Evolutionary conservation across 2,888 invertebrate species (phyloP).

Genomic region (Miltochrista miniata): DNA sequence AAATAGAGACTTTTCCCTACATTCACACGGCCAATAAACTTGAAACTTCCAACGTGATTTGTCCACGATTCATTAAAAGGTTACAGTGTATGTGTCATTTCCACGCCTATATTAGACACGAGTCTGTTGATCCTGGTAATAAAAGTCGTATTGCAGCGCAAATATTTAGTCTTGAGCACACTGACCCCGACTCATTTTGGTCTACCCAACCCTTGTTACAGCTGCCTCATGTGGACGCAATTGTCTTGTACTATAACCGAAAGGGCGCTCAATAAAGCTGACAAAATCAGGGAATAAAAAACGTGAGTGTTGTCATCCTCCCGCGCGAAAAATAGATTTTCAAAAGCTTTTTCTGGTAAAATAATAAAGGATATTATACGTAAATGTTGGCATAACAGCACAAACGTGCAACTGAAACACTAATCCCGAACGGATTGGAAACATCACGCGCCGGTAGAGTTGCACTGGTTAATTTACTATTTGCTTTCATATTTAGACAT

Average conservation of each 20-base stretch:
- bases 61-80: slow-evolving; percentile 52
- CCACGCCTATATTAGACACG: slow-evolving; percentile 54
- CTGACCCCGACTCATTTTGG: slow-evolving; percentile 71
- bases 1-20: too few species aligned
- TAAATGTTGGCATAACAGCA: slow-evolving; percentile 57
- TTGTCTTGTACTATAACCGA: slow-evolving; percentile 62
- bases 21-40: too few species aligned
- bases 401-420: slow-evolving; percentile 65
- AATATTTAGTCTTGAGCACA: slow-evolving; percentile 69
- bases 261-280: slow-evolving; percentile 34
- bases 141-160: slow-evolving; percentile 75
- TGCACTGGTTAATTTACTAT: slow-evolving; percentile 67
- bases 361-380: slow-evolving; percentile 61
- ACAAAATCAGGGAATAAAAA: slow-evolving; percentile 8
- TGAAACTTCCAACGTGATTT: slow-evolving; percentile 40
- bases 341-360: slow-evolving; percentile 53
- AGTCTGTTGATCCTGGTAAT: slow-evolving; percentile 70
- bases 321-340: too few species aligned
- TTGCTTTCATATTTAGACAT: slow-evolving; percentile 60
- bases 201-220: slow-evolving; percentile 64
- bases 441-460: slow-evolving; percentile 66
- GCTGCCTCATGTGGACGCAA: slow-evolving; percentile 64
- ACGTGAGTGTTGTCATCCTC: too few species aligned
- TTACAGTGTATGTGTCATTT: slow-evolving; percentile 43
- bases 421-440: slow-evolving; percentile 65